These are phyloP conservation scores for Heliconius ismenius DNA, from an alignment of 2,888 invertebrate genomes.

Conservation along the genomic window DNA sequence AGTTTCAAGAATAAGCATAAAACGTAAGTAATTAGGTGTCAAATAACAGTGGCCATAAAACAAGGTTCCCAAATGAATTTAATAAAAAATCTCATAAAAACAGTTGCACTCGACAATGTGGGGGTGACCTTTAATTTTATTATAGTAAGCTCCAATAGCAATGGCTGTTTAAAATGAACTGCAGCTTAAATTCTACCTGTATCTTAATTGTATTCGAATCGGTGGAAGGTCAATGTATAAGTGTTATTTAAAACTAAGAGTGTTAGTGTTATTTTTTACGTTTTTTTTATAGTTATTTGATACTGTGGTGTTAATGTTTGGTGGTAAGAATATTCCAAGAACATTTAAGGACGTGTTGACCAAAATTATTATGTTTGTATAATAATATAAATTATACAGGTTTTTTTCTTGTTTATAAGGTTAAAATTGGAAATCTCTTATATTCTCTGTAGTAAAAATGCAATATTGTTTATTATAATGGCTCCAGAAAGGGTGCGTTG, in stretches of 20 bases:
- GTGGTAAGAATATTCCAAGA: not conserved
- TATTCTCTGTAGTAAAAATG: no score
- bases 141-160: constrained; percentile 10
- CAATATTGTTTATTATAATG: no score
- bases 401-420: not conserved
- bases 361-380: not conserved
- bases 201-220: constrained; percentile 25
- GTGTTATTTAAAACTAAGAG: constrained; percentile 6
- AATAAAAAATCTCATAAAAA: constrained; percentile 38
- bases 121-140: constrained; percentile 32
- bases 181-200: constrained; percentile 25
- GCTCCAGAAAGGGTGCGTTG: no score
- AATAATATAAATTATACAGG: not conserved
- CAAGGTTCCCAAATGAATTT: constrained; percentile 37
- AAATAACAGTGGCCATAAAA: constrained; percentile 41
- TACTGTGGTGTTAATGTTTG: not conserved
- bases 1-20: constrained; percentile 42
- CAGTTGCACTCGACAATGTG: constrained; percentile 34
- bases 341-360: not conserved
- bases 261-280: not conserved
- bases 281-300: constrained; percentile 2
- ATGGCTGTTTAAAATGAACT: not conserved
- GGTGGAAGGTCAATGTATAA: constrained; percentile 12
- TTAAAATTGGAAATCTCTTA: no score
- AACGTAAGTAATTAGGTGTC: constrained; percentile 44